Conservation (phyloP, 2,113 vertebrate genomes). For the Hystrix brachyura region DNA sequence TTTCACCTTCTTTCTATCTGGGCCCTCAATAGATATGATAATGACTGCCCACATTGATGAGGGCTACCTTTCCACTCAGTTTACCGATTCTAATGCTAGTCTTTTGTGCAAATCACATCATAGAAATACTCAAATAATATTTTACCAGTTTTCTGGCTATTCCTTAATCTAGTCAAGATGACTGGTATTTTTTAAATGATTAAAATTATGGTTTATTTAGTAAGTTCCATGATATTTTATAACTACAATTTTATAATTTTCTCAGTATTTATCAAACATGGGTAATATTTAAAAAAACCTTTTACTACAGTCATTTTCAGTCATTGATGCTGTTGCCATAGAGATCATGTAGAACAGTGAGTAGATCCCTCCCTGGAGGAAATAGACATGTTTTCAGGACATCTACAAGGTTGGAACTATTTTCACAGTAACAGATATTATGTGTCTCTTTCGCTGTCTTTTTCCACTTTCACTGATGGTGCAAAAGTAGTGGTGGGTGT, state of each 20-base stretch:
- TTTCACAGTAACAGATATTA: neutral
- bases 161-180: neutral
- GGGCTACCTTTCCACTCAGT: neutral
- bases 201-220: neutral
- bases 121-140: neutral
- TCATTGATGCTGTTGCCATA: neutral
- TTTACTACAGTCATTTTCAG: neutral
- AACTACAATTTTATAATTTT: neutral
- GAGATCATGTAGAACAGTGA: neutral
- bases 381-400: neutral
- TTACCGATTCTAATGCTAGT: neutral
- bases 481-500: neutral
- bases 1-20: neutral
- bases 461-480: neutral
- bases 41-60: neutral
- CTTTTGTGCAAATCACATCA: neutral
- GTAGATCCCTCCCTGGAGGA: neutral
- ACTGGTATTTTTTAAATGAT: neutral
- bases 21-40: neutral
- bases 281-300: neutral
- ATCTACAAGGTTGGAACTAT: neutral
- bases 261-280: neutral
- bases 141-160: neutral
- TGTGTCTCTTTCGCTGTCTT: neutral
- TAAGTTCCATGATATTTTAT: neutral